phyloP scores from a whole-genome alignment of 2,797 vertebrate genomes.

The Otus scops region DNA sequence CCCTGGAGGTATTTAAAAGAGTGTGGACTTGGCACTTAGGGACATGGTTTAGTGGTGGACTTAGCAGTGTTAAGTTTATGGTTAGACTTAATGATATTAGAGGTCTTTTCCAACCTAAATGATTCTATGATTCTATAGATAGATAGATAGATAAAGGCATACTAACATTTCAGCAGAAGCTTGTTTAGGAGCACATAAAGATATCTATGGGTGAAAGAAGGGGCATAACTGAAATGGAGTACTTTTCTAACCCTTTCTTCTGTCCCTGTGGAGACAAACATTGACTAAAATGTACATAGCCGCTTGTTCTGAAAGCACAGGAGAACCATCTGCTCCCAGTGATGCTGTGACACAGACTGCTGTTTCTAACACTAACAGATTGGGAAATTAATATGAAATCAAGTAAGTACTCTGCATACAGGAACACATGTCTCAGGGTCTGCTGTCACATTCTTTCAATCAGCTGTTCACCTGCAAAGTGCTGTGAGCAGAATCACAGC shows the following conservation, averaged over 20 bases:
- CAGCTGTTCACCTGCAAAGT: neutral
- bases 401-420: neutral
- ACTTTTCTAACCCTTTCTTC: neutral
- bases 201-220: neutral
- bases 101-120: neutral
- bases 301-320: neutral
- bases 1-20: neutral
- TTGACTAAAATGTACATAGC: neutral
- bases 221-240: neutral
- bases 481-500: neutral
- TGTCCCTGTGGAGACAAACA: neutral
- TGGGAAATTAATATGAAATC: constrained; percentile 10
- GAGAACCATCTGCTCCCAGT: neutral
- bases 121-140: neutral
- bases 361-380: neutral
- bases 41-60: neutral
- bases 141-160: neutral
- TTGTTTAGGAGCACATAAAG: neutral
- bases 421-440: neutral
- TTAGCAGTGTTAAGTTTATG: neutral
- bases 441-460: neutral
- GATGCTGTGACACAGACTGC: neutral
- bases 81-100: neutral
- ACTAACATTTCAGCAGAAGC: neutral
- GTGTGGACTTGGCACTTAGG: neutral